Base-by-base conservation (phyloP, 2,113 vertebrate genomes). In the Condylura cristata region DNA sequence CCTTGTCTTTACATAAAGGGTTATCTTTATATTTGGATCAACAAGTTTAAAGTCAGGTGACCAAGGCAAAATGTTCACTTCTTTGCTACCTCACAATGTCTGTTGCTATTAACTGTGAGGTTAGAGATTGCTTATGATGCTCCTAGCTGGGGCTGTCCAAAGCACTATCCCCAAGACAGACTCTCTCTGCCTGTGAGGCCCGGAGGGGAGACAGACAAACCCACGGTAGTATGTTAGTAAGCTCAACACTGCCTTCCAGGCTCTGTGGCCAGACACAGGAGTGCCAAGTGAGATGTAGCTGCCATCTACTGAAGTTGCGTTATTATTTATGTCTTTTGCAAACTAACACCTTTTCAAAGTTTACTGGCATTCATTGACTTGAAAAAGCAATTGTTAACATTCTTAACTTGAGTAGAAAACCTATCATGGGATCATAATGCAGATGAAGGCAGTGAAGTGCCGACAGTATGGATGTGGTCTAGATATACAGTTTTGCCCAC, bases 101-200 rank as follows among this genome's bases (percentile, higher is more conserved):
- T 28, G 0, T 22, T 2, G 12, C 10, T 72, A 14, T 34, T 58
- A 46, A 84, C 44, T 65, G 18, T 13, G 11, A 58, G 34, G 6
- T 66, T 26, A 0, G 6, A 1, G n/a, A n/a, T n/a, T n/a, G n/a
- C 34, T 32, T 34, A 17, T 0, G 4, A 12, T 53, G 22, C 41
- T 9, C 37, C 24, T 2, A 6, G 0, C 4, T 1, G 1, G 0
- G 1, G 20, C 32, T 41, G 8, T 20, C 17, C 34, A 0, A 7
- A 20, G 61, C 16, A 30, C 51, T n/a, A 16, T 4, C n/a, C 5
- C 24, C 20, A 37, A 34, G 53, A 65, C 28, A 74, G 65, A 24
- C 13, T 2, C 2, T 37, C 32, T 32, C 89, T 78, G 68, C 39
- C 79, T 24, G 65, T 16, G 30, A 26, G 24, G 10, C 1, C 2